phyloP scores from a whole-genome alignment of 1,140 invertebrate genomes.

The Drosophila funebris region DNA sequence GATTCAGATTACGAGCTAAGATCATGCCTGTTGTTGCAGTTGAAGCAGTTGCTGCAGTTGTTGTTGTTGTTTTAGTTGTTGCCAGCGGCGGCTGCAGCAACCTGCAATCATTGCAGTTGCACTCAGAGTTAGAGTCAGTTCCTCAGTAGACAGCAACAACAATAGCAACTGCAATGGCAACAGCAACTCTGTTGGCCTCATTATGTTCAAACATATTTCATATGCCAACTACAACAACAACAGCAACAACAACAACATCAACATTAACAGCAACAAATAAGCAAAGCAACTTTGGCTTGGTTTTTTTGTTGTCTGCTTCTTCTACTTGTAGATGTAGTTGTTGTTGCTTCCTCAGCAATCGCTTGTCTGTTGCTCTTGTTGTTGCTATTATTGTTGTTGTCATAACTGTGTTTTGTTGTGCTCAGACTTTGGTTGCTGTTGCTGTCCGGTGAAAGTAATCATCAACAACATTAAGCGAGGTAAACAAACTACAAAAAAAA shows the following conservation, averaged over 20 bases:
- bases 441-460: constrained; percentile 77
- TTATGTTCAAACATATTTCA: constrained; percentile 71
- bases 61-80: constrained; percentile 14
- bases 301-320: constrained; percentile 39
- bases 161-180: constrained; percentile 28
- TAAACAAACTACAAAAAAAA: constrained; percentile 50
- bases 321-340: constrained; percentile 20
- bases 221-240: constrained; percentile 48
- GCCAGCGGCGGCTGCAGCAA: constrained; percentile 22
- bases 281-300: constrained; percentile 51
- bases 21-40: not conserved
- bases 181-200: constrained; percentile 53
- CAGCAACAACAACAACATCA: constrained; percentile 22
- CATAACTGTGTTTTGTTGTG: constrained; percentile 72
- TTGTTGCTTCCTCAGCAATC: constrained; percentile 40
- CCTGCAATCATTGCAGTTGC: constrained; percentile 51
- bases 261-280: constrained; percentile 25
- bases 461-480: constrained; percentile 63
- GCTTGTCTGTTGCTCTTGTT: constrained; percentile 31
- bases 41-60: not conserved
- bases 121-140: constrained; percentile 43
- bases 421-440: constrained; percentile 45
- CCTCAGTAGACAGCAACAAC: constrained; percentile 33
- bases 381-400: constrained; percentile 54
- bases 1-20: constrained; percentile 43